These are phyloP conservation scores for Lithobates pipiens DNA, from an alignment of 2,797 vertebrate species.

Conservation along the genomic window DNA sequence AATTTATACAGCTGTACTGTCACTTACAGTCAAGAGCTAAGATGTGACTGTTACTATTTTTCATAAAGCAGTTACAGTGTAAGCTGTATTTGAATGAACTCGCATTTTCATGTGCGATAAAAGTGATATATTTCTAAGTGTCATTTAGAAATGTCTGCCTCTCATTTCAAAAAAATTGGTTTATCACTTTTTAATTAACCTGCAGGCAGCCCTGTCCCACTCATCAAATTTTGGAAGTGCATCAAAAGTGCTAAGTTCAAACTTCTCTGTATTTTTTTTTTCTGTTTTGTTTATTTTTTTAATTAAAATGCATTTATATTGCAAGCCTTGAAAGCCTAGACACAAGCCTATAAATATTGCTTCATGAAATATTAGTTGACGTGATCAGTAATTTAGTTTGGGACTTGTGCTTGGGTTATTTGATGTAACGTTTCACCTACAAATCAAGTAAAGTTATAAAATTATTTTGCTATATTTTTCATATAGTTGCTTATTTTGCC, in stretches of 20 bases:
- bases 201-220: slow-evolving; percentile 1
- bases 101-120: slow-evolving; percentile 56
- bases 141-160: slow-evolving; percentile 51
- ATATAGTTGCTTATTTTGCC: background rate
- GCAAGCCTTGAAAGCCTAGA: background rate
- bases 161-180: slow-evolving; percentile 51
- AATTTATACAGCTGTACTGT: slow-evolving; percentile 51
- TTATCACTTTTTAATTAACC: slow-evolving; percentile 38
- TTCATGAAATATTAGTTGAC: slow-evolving; percentile 9
- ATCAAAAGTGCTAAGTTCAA: slow-evolving; percentile 44
- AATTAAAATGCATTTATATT: slow-evolving; percentile 31
- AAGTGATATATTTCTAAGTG: slow-evolving; percentile 50
- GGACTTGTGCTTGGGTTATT: slow-evolving; percentile 1
- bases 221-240: slow-evolving; percentile 53
- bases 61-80: slow-evolving; percentile 50
- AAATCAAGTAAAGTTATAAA: background rate
- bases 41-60: slow-evolving; percentile 38
- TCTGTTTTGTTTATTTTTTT: slow-evolving; percentile 41
- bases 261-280: slow-evolving; percentile 35
- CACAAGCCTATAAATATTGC: background rate
- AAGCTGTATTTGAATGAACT: slow-evolving; percentile 53
- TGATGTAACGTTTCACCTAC: background rate
- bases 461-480: background rate
- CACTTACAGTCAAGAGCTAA: slow-evolving; percentile 41
- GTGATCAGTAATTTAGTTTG: background rate